Percentiles rank a stretch among this genome's conserved stretches.
These are phyloP conservation scores for Silurus aristotelis DNA, from an alignment of 2,797 vertebrate species.

Conservation along the genomic window DNA sequence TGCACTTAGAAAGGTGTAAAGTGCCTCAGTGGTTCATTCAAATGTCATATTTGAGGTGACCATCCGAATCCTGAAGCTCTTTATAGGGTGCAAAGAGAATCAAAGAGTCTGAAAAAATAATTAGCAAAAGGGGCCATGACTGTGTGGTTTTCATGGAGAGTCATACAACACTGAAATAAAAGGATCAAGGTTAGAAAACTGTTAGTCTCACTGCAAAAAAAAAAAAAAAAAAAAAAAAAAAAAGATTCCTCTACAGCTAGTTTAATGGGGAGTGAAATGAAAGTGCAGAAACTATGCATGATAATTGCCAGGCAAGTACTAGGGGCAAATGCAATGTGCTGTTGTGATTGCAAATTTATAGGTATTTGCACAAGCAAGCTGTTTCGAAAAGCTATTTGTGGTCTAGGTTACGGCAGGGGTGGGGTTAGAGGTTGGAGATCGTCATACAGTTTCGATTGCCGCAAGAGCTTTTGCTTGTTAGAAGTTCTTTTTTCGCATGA, in stretches of 20 bases:
- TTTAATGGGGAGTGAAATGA: constrained; percentile 6
- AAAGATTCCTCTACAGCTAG: background rate
- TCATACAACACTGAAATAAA: background rate
- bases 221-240: background rate
- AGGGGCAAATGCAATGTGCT: constrained; percentile 1
- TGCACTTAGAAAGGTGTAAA: constrained; percentile 7
- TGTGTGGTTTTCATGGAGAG: background rate
- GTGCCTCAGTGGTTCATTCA: background rate
- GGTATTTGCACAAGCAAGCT: background rate
- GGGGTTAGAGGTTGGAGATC: background rate
- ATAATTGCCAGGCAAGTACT: constrained; percentile 19
- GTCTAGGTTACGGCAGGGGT: background rate
- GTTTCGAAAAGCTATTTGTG: background rate
- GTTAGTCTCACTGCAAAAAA: background rate
- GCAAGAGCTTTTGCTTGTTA: background rate
- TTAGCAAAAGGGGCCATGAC: constrained; percentile 36
- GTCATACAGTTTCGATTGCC: background rate
- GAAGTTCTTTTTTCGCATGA: background rate
- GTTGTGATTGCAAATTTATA: constrained; percentile 5
- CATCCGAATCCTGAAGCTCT: background rate
- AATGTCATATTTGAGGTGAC: constrained; percentile 8
- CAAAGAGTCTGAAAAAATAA: constrained; percentile 19
- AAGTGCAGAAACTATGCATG: constrained; percentile 13
- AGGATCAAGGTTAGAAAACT: background rate
- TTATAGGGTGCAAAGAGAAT: constrained; percentile 7